A percentile compares a stretch with the other conserved stretches of the same genome.
These are phyloP conservation scores for Palythoa heliodiscus DNA, from an alignment of 92 coral and sea anemone species.

Conservation along the genomic window DNA sequence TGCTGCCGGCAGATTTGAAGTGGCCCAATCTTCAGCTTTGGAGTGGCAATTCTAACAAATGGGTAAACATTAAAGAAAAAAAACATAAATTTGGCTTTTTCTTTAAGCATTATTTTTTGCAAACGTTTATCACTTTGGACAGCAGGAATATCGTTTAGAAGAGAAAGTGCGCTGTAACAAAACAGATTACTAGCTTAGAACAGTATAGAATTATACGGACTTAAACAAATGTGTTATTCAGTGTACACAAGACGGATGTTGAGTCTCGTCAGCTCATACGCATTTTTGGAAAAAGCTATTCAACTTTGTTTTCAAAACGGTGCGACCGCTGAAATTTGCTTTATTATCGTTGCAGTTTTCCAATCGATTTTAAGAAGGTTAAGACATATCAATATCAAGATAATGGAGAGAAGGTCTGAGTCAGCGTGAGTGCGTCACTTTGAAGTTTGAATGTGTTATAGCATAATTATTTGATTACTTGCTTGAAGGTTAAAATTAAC, in stretches of 20 bases:
- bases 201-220: neutral
- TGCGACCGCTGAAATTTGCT: neutral
- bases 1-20: conserved; percentile 33
- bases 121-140: neutral
- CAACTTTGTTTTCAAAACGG: neutral
- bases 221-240: conserved; percentile 24
- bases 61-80: conserved; percentile 11
- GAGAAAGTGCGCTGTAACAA: neutral
- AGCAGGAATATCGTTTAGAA: neutral
- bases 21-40: conserved; percentile 16
- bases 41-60: conserved; percentile 18
- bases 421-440: neutral
- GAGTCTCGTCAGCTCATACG: neutral
- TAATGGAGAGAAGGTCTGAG: neutral
- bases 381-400: neutral
- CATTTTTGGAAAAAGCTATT: neutral
- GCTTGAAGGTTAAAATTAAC: neutral
- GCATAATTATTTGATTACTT: neutral
- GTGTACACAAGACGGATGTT: conserved; percentile 5
- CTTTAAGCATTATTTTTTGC: neutral
- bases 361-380: neutral
- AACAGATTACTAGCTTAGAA: neutral
- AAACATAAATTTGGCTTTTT: conserved; percentile 17
- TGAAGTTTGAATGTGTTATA: neutral
- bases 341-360: neutral